phyloP scores from a whole-genome alignment of 1,140 invertebrate genomes.

The Notospermus geniculatus region DNA sequence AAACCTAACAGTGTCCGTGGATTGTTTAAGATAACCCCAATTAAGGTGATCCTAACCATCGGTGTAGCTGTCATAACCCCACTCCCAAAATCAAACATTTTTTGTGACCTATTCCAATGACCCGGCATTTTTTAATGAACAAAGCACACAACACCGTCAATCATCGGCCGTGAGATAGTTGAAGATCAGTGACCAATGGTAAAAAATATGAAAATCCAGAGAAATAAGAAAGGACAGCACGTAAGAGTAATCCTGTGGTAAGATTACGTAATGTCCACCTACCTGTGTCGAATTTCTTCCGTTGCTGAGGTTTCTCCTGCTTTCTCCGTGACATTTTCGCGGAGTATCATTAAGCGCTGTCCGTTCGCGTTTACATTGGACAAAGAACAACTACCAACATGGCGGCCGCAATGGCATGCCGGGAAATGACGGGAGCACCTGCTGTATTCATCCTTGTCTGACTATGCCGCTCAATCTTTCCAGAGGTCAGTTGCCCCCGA shows the following conservation, averaged over 20 bases:
- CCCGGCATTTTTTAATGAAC: no score
- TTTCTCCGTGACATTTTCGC: conserved; percentile 47
- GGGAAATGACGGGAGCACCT: conserved; percentile 6
- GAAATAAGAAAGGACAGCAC: no score
- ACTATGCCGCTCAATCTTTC: neutral
- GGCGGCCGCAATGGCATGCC: conserved; percentile 9
- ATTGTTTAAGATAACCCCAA: no score
- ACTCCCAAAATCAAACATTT: no score
- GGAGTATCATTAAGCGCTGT: conserved; percentile 38
- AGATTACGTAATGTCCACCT: conserved; percentile 23
- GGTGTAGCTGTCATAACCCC: no score
- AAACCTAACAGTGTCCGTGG: no score
- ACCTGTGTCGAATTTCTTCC: conserved; percentile 45
- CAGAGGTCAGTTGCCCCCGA: conserved; percentile 3
- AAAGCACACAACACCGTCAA: no score
- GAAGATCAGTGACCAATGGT: no score
- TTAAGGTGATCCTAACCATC: no score
- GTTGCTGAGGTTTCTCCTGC: conserved; percentile 49
- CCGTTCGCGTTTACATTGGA: conserved; percentile 40
- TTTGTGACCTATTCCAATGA: no score
- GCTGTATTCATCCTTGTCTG: neutral
- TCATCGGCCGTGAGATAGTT: no score
- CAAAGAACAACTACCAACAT: conserved; percentile 44
- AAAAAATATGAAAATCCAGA: no score
- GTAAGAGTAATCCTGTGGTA: neutral